A percentile compares a stretch with the other conserved stretches of the same genome.
Conservation (phyloP, 2,113 vertebrate species). For the Serilophus lunatus region DNA sequence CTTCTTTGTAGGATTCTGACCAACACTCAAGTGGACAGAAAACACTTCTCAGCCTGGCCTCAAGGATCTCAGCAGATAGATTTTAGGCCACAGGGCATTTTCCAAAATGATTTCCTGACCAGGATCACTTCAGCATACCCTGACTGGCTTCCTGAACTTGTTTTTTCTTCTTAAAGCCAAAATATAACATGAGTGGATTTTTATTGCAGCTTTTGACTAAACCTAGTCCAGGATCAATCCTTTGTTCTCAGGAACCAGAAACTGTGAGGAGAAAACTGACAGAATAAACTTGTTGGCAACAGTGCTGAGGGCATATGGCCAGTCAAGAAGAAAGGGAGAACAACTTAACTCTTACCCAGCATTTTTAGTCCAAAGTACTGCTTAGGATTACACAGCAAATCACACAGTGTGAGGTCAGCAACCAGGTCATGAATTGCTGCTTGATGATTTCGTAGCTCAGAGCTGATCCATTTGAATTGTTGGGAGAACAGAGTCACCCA, state of each 20-base stretch:
- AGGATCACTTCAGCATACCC: background rate
- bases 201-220: background rate
- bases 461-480: background rate
- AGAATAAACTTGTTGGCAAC: constrained; percentile 9
- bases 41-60: background rate
- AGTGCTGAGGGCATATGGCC: background rate
- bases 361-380: background rate
- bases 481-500: background rate
- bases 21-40: background rate
- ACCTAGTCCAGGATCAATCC: background rate
- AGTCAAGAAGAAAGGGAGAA: constrained; percentile 2
- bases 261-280: constrained; percentile 11
- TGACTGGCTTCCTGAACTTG: background rate
- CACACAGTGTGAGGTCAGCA: background rate
- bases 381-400: background rate
- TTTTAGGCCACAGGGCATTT: background rate
- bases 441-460: background rate
- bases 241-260: background rate
- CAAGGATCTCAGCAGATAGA: background rate
- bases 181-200: background rate
- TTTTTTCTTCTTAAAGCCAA: background rate
- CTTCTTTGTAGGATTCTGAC: background rate
- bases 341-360: background rate
- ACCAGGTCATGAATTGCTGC: background rate
- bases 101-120: background rate